Percentiles rank a stretch among this genome's conserved stretches.
phyloP scores from a whole-genome alignment of 2,888 invertebrate species.

The Norana najaformis region DNA sequence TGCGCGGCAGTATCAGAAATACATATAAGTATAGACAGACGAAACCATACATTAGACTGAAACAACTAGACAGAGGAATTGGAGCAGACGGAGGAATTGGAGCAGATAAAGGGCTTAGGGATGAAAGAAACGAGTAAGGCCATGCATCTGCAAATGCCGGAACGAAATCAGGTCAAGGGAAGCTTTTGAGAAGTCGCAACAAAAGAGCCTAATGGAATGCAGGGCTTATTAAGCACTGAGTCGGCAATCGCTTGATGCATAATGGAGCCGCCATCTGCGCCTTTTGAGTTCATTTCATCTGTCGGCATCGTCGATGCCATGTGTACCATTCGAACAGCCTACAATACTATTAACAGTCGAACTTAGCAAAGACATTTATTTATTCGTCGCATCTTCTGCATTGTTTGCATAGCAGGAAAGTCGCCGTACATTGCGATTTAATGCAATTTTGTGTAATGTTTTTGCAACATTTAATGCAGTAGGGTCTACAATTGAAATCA shows the following conservation, averaged over 20 bases:
- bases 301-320: neutral
- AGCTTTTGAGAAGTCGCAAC: neutral
- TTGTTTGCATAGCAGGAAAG: neutral
- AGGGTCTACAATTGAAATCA: neutral
- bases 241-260: neutral
- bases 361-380: neutral
- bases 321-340: neutral
- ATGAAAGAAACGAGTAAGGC: neutral
- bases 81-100: neutral
- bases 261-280: neutral
- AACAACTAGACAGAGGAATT: too few relatives aligned
- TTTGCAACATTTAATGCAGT: too few relatives aligned
- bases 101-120: neutral
- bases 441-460: neutral
- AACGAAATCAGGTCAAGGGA: neutral
- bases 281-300: neutral
- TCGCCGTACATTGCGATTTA: neutral
- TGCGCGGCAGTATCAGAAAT: neutral
- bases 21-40: neutral
- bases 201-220: neutral
- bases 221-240: neutral
- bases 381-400: neutral
- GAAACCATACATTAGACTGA: neutral
- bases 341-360: too few relatives aligned
- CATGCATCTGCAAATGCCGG: neutral